A percentile compares a stretch with the other conserved stretches of the same genome.
Conservation (phyloP, 2,113 vertebrate genomes). For the Limanda limanda region DNA sequence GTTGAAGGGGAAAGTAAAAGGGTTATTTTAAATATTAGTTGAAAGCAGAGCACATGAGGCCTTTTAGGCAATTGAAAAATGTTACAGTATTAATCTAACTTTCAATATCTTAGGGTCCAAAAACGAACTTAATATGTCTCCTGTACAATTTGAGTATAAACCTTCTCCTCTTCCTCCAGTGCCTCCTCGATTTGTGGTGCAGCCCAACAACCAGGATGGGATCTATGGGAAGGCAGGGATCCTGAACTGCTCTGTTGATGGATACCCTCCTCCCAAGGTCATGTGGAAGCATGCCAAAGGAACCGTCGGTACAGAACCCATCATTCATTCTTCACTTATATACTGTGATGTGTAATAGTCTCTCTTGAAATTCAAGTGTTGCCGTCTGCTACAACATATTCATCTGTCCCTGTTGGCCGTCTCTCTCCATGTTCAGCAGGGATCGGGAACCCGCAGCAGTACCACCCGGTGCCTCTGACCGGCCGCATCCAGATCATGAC, state of each 20-base stretch:
- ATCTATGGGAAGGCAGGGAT: slow-evolving; percentile 97
- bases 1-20: background rate
- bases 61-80: background rate
- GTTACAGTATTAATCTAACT: background rate
- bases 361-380: background rate
- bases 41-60: background rate
- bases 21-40: background rate
- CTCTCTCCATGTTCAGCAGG: slow-evolving; percentile 72
- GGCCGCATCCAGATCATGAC: slow-evolving; percentile 97
- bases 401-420: background rate
- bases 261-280: slow-evolving; percentile 97
- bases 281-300: slow-evolving; percentile 99
- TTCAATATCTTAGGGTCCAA: no score
- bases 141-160: no score
- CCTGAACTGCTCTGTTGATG: slow-evolving; percentile 96
- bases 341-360: slow-evolving; percentile 7
- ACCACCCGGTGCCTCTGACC: slow-evolving; percentile 95
- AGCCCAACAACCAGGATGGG: slow-evolving; percentile 98
- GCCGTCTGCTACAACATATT: background rate
- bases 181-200: slow-evolving; percentile 96
- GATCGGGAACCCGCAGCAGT: slow-evolving; percentile 97
- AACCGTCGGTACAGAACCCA: slow-evolving; percentile 69
- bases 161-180: slow-evolving; percentile 79
- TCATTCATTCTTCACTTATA: slow-evolving; percentile 31
- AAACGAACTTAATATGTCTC: no score